phyloP scores from a whole-genome alignment of 2,113 vertebrate species.

The Phrynosoma blainvillii region DNA sequence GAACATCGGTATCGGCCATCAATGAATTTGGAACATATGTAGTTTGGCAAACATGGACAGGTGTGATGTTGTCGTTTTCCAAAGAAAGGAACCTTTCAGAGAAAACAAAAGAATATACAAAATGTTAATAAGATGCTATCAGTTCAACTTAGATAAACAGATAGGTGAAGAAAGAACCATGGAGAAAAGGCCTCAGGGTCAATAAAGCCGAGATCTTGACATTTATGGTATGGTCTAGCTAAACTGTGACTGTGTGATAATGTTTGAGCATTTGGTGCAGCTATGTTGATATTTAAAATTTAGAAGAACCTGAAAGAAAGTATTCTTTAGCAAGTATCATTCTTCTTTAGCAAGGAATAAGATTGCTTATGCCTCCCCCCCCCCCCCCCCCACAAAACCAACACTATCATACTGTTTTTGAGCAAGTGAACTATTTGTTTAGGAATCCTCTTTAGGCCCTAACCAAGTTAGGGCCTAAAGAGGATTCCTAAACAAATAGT shows the following conservation, averaged over 20 bases:
- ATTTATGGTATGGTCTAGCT: neutral
- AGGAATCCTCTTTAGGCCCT: too few species aligned
- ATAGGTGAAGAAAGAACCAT: neutral
- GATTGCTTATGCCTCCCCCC: neutral
- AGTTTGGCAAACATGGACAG: conserved; percentile 86
- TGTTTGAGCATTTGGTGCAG: too few species aligned
- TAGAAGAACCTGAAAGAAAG: neutral
- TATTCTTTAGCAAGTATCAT: too few species aligned
- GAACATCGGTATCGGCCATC: conserved; percentile 86
- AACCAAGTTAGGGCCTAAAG: too few species aligned
- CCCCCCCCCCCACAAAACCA: too few species aligned
- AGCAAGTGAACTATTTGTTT: too few species aligned
- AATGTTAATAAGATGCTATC: neutral
- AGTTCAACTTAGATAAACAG: neutral
- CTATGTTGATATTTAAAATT: too few species aligned
- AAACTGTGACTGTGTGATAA: neutral
- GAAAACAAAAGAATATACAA: neutral
- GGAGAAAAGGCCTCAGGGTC: neutral
- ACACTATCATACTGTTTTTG: too few species aligned
- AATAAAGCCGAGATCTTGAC: neutral
- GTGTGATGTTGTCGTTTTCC: conserved; percentile 87
- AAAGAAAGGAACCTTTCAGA: conserved; percentile 82
- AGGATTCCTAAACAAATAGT: too few species aligned
- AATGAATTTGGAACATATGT: conserved; percentile 78
- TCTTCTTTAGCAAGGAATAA: neutral